Conservation (phyloP, 2,888 invertebrate genomes). For the Prionchulus punctatus region DNA sequence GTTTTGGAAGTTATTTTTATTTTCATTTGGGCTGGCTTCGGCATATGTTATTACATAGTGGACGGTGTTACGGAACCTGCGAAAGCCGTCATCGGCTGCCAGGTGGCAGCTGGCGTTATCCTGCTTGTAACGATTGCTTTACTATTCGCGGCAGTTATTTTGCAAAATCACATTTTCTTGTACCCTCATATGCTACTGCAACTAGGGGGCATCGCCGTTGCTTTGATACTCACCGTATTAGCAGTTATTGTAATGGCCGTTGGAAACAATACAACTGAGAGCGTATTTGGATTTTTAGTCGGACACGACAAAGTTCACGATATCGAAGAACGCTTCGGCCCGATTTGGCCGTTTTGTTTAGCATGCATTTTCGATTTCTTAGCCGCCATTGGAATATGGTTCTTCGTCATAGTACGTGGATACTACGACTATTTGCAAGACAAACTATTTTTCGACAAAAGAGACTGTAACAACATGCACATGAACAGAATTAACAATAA, state of each 20-base stretch:
- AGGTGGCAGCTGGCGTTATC: neutral
- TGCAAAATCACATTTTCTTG: slow-evolving; percentile 19
- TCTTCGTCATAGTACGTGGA: slow-evolving; percentile 22
- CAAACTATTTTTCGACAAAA: slow-evolving; percentile 20
- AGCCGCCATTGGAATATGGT: slow-evolving; percentile 28
- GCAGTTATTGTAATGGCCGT: slow-evolving; percentile 25
- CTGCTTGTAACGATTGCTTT: neutral
- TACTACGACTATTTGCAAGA: slow-evolving; percentile 24
- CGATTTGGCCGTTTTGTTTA: slow-evolving; percentile 30
- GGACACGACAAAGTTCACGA: slow-evolving; percentile 19
- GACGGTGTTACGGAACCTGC: too few relatives aligned
- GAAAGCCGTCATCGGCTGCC: too few relatives aligned
- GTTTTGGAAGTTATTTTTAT: slow-evolving; percentile 14
- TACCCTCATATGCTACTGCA: slow-evolving; percentile 23
- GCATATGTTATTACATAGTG: slow-evolving; percentile 5
- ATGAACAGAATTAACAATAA: too few relatives aligned
- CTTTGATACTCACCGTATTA: slow-evolving; percentile 20
- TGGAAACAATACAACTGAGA: slow-evolving; percentile 23
- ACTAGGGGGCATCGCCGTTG: slow-evolving; percentile 20
- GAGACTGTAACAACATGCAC: too few relatives aligned
- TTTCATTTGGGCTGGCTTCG: slow-evolving; percentile 14
- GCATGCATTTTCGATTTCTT: slow-evolving; percentile 24
- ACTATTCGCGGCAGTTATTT: slow-evolving; percentile 14
- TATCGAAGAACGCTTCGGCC: slow-evolving; percentile 26
- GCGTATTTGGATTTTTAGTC: slow-evolving; percentile 20